A percentile compares a stretch with the other conserved stretches of the same genome.
These are phyloP conservation scores for Platalea minor DNA, from an alignment of 2,797 vertebrate genomes.

Conservation along the genomic window DNA sequence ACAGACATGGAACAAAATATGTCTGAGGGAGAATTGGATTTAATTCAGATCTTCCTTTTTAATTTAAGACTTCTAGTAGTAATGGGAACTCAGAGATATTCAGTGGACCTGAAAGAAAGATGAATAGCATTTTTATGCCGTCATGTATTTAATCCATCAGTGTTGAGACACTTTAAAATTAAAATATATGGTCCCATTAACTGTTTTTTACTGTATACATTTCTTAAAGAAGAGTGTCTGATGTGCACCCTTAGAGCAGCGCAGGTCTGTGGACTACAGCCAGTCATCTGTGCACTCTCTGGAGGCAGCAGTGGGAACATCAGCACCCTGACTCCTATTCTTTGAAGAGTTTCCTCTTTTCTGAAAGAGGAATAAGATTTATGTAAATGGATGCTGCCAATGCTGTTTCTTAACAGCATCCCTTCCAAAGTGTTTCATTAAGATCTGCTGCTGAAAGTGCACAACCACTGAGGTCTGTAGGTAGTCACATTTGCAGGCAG, in stretches of 20 bases:
- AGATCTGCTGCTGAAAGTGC: background rate
- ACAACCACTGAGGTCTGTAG: background rate
- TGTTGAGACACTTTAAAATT: background rate
- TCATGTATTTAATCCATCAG: background rate
- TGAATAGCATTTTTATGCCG: background rate
- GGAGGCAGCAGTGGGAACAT: accelerated
- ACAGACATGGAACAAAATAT: background rate
- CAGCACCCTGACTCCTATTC: background rate
- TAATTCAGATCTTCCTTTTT: background rate
- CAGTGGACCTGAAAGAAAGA: background rate
- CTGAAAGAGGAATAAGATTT: background rate
- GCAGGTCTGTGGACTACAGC: background rate
- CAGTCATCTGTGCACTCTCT: background rate
- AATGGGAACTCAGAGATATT: background rate
- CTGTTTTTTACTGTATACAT: background rate
- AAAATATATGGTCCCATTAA: background rate
- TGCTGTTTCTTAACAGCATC: background rate
- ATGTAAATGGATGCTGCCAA: background rate
- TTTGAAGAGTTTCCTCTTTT: background rate
- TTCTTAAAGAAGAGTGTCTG: background rate
- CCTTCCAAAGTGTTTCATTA: background rate
- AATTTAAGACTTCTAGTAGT: background rate
- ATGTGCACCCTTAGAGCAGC: background rate
- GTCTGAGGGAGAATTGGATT: background rate
- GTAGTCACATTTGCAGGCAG: background rate